Percentiles rank a stretch among this genome's conserved stretches.
phyloP scores from a whole-genome alignment of 2,888 invertebrate species.

The Torymus aiolomorphi region DNA sequence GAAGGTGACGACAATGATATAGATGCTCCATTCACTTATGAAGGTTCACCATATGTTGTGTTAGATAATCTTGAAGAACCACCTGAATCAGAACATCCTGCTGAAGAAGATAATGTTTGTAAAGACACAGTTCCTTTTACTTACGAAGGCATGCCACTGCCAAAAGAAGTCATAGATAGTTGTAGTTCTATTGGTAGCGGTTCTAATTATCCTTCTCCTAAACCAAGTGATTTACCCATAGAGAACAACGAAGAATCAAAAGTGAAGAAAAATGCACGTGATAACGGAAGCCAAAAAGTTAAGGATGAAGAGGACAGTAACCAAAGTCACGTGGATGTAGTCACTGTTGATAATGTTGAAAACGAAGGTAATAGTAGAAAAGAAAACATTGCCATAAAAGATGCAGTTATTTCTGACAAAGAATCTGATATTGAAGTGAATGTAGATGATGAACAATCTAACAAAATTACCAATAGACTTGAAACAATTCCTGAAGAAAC shows the following conservation, averaged over 20 bases:
- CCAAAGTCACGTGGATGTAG: background rate
- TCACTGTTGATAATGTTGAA: constrained; percentile 7
- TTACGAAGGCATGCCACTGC: constrained; percentile 53
- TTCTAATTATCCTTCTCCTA: constrained; percentile 49
- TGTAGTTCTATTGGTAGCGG: constrained; percentile 52
- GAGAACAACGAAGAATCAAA: constrained; percentile 25
- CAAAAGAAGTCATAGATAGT: constrained; percentile 49
- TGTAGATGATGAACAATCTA: background rate
- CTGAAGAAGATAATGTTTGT: constrained; percentile 39
- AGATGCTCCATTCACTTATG: constrained; percentile 48
- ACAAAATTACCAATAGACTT: constrained; percentile 2
- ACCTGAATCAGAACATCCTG: constrained; percentile 25
- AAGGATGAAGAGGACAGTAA: background rate
- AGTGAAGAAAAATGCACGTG: constrained; percentile 11
- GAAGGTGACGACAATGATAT: constrained; percentile 10
- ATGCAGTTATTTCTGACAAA: background rate
- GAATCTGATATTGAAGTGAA: constrained; percentile 9
- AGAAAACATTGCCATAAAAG: constrained; percentile 15
- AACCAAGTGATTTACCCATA: constrained; percentile 15
- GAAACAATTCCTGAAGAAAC: background rate
- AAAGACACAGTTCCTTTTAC: constrained; percentile 52
- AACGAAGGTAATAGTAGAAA: background rate
- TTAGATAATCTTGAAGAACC: constrained; percentile 53
- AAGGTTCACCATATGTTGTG: constrained; percentile 52
- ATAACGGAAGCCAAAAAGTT: constrained; percentile 4